Evolutionary conservation across 2,113 vertebrate genomes (phyloP), one percentile per base, ranked within the genome.

Genomic region (Bubo bubo): DNA sequence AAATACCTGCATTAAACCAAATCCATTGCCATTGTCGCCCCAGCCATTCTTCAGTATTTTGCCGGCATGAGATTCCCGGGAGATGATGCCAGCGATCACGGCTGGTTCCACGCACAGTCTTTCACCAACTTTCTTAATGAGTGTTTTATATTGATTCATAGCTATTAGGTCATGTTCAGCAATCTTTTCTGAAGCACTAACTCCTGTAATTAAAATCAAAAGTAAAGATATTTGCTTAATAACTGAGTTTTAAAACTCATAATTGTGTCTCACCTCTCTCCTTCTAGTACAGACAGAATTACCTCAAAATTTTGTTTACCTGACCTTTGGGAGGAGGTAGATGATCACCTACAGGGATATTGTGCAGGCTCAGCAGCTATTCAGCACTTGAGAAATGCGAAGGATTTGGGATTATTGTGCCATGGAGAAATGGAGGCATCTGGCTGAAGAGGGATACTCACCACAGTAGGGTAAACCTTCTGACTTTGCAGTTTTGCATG

Each of bases 1-100:
- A 88, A 88, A 49, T 93, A 98, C 98, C 98, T 99, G 98, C 98
- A 98, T 99, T 91, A 99, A 95, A 23, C 98, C 98, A 70, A 98
- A 99, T 23, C 76, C 98, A 58, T 98, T 98, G 32, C 98, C 97
- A 27, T 52, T 45, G 88, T 98, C 97, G 9, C 98, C 98, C 98
- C 97, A 98, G 79, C 98, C 98, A 7, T 95, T 5, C 27, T 10
- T 49, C 30, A 98, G 96, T n/a, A 8, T 8, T 4, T 63, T 76
- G 45, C 98, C 98, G 0, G 97, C 98, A 0, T 98, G 97, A 32
- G 98, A 98, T 92, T 98, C 98, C 76, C 98, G 96, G 70, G 98
- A 99, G 73, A 98, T 98, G 90, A 99, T 97, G 35, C 92, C 98
- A 9, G 98, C 98, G 0, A 98, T 98, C 47, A 99, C 18, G 5